Base-by-base conservation (phyloP, 2,113 vertebrate species). In the Capra hircus region DNA sequence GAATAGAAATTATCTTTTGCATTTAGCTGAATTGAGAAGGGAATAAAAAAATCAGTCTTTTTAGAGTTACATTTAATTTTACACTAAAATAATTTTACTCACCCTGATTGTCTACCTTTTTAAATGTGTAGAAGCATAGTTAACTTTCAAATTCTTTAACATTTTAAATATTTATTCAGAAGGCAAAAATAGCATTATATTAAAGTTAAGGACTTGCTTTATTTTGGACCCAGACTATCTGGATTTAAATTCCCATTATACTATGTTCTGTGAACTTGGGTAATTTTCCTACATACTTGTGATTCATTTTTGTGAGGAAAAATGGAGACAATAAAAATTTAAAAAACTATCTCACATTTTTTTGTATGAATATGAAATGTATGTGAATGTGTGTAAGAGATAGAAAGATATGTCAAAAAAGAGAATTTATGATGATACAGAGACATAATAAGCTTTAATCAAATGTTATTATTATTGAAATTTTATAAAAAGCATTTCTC, bases 341-440 rank as follows among this genome's bases (percentile, higher is more conserved):
- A 87, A 96, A 96, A 60, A 84, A 2, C 15, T 77, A 64, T 62
- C 83, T 96, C 62, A 93, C 36, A 67, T 27, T 28, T 96, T 97
- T 86, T 57, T 57, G 2, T 78, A 62, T 84, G 11, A 77, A 30
- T 23, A 64, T 57, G 60, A 74, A 45, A 5, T 36, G 12, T 71
- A 15, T 43, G 3, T 81, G 6, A 53, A n/a, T 86, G 21, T 85
- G 23, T 80, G 10, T 80, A 14, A 74, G 4, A 27, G 19, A 30
- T 9, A 53, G 6, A 60, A 25, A 40, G 40, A 62, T 52, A 52
- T 4, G 17, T 82, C 11, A 52, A 52, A 82, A 48, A 48, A 48
- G 17, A 48, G 30, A 43, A 17, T 80, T 82, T 55, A 48, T 19
- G 62, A 50, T 19, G 60, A 78, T 50, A 36, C 14, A 78, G 30